phyloP scores from a whole-genome alignment of 2,888 invertebrate genomes.

The Caenorhabditis sp. region DNA sequence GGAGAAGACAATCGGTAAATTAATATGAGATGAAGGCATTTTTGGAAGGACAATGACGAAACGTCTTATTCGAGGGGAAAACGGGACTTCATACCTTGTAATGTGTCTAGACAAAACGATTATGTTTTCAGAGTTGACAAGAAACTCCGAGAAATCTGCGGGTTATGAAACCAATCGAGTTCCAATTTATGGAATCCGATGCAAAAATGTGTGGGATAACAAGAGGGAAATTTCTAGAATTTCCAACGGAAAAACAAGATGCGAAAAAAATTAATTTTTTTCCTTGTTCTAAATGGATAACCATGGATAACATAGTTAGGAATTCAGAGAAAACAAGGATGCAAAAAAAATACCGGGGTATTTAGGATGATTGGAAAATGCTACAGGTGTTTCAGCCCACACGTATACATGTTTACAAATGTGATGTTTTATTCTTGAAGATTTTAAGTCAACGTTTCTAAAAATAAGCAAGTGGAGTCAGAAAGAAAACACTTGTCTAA shows the following conservation, averaged over 20 bases:
- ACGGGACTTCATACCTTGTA: neutral
- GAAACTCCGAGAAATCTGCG: neutral
- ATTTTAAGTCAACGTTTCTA: neutral
- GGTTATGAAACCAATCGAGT: neutral
- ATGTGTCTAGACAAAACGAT: too few species aligned
- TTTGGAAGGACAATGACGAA: neutral
- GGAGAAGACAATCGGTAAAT: constrained; percentile 23
- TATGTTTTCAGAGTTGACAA: too few species aligned
- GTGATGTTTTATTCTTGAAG: neutral
- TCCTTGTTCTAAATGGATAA: neutral
- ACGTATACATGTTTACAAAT: neutral
- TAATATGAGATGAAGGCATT: constrained; percentile 27
- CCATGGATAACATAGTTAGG: neutral
- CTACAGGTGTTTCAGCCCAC: neutral
- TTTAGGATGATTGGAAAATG: neutral
- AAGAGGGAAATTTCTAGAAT: neutral
- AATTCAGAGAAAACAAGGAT: neutral
- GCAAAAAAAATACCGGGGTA: neutral
- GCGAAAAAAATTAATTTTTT: constrained; percentile 4
- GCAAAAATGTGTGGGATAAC: neutral
- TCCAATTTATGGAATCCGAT: neutral
- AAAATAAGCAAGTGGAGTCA: neutral
- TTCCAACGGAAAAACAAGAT: neutral
- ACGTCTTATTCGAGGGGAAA: neutral
- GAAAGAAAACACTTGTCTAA: neutral